Evolutionary conservation across 1,140 invertebrate genomes (phyloP).

Genomic region (Caenorhabditis inopinata): DNA sequence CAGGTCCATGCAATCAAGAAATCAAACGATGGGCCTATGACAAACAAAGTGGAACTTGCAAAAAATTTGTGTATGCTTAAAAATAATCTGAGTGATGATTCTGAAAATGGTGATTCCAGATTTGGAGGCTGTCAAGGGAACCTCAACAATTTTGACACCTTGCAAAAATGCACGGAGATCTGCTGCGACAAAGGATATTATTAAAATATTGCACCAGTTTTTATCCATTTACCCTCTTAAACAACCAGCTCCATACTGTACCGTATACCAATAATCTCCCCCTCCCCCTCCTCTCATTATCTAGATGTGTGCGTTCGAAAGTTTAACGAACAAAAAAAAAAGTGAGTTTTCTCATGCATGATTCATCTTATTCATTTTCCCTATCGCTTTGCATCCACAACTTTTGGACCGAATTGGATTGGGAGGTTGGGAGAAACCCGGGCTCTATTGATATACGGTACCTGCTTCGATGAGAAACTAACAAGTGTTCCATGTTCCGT

Average conservation of each 20-base stretch:
- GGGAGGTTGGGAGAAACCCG: neutral
- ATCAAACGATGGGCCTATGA: conserved; percentile 66
- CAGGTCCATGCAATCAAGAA: conserved; percentile 63
- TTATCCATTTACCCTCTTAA: neutral
- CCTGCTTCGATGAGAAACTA: neutral
- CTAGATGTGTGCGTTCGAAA: neutral
- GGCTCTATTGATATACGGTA: neutral
- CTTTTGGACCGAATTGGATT: neutral
- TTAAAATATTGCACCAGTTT: neutral
- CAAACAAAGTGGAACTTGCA: conserved; percentile 59
- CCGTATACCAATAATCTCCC: conserved; percentile 1
- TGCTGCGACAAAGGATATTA: conserved; percentile 70
- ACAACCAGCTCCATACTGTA: neutral
- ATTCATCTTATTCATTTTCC: neutral
- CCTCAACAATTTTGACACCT: conserved; percentile 76
- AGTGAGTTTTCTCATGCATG: neutral
- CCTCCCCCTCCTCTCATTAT: neutral
- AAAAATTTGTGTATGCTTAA: conserved; percentile 57
- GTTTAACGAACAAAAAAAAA: neutral
- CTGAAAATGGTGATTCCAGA: conserved; percentile 43
- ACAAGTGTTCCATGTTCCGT: neutral
- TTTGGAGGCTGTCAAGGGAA: conserved; percentile 77
- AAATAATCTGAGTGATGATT: neutral
- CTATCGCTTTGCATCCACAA: neutral
- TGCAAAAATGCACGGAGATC: conserved; percentile 76